Evolutionary conservation across 2,797 vertebrate species (phyloP).

Genomic region (Caiman crocodilus): DNA sequence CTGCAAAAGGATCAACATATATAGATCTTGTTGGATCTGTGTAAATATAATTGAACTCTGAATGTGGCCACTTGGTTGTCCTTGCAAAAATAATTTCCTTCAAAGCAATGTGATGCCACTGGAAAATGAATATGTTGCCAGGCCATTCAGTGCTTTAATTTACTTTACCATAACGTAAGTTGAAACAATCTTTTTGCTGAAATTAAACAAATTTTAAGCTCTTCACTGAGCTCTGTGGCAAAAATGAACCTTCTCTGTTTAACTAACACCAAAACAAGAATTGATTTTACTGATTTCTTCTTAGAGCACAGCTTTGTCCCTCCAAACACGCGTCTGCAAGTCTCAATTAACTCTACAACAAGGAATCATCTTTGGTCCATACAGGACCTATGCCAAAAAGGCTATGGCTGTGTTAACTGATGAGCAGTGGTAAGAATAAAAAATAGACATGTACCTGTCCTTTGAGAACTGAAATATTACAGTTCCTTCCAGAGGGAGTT

Average conservation of each 20-base stretch:
- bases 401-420: background rate
- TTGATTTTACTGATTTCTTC: slow-evolving; percentile 52
- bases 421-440: background rate
- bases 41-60: background rate
- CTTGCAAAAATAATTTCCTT: background rate
- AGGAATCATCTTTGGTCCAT: background rate
- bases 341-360: background rate
- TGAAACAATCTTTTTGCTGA: background rate
- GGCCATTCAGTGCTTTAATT: background rate
- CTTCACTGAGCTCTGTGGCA: slow-evolving; percentile 6
- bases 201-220: slow-evolving; percentile 42
- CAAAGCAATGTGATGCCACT: background rate
- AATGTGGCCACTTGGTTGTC: background rate
- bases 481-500: too few species aligned
- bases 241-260: slow-evolving; percentile 65
- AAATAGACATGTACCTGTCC: background rate
- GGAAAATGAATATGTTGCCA: background rate
- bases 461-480: too few species aligned
- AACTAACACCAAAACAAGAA: slow-evolving; percentile 52
- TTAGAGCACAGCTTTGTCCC: background rate
- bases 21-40: background rate
- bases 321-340: background rate
- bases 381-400: background rate
- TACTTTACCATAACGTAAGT: background rate
- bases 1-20: background rate